A percentile compares a stretch with the other conserved stretches of the same genome.
Conservation (phyloP, 2,113 vertebrate genomes). For the Scomber scombrus region DNA sequence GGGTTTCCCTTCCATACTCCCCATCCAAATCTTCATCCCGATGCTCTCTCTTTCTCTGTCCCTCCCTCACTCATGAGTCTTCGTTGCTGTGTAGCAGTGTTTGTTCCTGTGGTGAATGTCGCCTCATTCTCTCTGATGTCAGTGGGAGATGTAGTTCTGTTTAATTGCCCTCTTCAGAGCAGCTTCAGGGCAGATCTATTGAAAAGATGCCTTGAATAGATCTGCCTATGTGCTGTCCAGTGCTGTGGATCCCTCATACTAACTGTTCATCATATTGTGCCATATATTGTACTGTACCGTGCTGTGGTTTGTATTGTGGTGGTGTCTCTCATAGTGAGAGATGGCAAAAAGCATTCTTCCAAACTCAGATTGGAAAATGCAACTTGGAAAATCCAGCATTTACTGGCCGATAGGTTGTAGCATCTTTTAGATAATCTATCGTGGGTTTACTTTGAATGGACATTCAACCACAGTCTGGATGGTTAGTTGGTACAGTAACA, state of each 20-base stretch:
- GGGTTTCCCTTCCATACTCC: slow-evolving; percentile 56
- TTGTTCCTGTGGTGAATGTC: slow-evolving; percentile 71
- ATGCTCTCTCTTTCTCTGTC: slow-evolving; percentile 44
- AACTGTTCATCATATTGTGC: slow-evolving; percentile 59
- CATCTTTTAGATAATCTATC: slow-evolving; percentile 3
- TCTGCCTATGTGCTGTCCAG: slow-evolving; percentile 51
- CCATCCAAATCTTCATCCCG: slow-evolving; percentile 56
- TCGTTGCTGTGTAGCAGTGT: slow-evolving; percentile 71
- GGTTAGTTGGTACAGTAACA: neutral
- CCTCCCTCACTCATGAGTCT: slow-evolving; percentile 50
- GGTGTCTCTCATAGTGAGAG: slow-evolving; percentile 40
- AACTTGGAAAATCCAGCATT: slow-evolving; percentile 62
- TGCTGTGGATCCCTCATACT: slow-evolving; percentile 46
- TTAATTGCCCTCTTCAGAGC: slow-evolving; percentile 27
- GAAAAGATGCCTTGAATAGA: slow-evolving; percentile 66
- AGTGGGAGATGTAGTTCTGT: slow-evolving; percentile 37
- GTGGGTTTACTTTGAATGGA: neutral
- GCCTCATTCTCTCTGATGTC: slow-evolving; percentile 47
- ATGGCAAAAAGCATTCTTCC: slow-evolving; percentile 56
- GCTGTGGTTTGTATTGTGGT: slow-evolving; percentile 61
- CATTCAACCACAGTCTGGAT: slow-evolving; percentile 4
- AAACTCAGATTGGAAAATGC: slow-evolving; percentile 65
- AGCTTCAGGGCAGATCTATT: slow-evolving; percentile 74
- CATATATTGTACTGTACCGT: slow-evolving; percentile 53
- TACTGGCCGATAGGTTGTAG: slow-evolving; percentile 13